phyloP scores from a whole-genome alignment of 2,113 vertebrate species.

The Clarias macrocephalus region DNA sequence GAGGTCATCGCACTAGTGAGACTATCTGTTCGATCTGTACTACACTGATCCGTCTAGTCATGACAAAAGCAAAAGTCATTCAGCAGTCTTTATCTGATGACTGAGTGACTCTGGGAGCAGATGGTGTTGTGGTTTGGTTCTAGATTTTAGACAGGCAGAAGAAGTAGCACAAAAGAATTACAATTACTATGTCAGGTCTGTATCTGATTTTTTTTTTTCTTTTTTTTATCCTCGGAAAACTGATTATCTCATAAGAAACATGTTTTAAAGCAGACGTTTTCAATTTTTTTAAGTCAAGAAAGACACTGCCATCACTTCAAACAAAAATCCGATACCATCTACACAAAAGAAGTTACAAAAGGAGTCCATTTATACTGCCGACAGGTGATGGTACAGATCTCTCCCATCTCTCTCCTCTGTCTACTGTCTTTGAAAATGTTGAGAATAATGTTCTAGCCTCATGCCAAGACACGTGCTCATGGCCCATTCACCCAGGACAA shows the following conservation, averaged over 20 bases:
- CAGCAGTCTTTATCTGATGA: slow-evolving; percentile 11
- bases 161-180: not conserved
- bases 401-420: slow-evolving; percentile 2
- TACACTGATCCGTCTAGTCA: slow-evolving; percentile 23
- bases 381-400: slow-evolving; percentile 44
- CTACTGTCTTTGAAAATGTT: not conserved
- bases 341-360: slow-evolving; percentile 1
- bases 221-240: not conserved
- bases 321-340: slow-evolving; percentile 16
- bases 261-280: not conserved
- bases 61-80: slow-evolving; percentile 33
- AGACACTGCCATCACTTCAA: not conserved
- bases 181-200: not conserved
- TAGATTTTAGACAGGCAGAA: not conserved
- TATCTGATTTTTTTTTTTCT: not conserved
- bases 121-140: not conserved
- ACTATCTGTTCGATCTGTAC: slow-evolving; percentile 20
- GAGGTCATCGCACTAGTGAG: slow-evolving; percentile 33
- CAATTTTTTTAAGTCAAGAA: not conserved
- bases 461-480: not conserved
- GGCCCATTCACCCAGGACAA: slow-evolving; percentile 43
- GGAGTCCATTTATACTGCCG: slow-evolving; percentile 9
- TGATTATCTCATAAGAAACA: not conserved
- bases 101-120: not conserved
- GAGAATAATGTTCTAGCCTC: slow-evolving; percentile 6